Conservation (phyloP, 2,888 invertebrate species). For the Camptogramma bilineatum region DNA sequence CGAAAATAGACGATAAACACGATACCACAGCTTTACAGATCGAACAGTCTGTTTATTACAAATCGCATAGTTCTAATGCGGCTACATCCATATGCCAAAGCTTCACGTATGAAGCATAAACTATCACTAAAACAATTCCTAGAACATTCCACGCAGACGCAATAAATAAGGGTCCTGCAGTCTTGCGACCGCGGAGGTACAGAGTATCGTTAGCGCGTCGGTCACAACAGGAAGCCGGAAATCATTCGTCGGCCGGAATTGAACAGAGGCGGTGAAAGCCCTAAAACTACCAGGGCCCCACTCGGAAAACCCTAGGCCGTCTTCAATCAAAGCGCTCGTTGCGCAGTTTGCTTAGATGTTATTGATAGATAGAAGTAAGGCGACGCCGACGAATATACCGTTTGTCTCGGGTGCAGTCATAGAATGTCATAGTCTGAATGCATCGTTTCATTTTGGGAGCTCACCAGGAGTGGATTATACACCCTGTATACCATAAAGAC, state of each 20-base stretch:
- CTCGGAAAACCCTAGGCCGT: conserved; percentile 3
- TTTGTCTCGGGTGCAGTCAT: too few relatives aligned
- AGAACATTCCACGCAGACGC: conserved; percentile 48
- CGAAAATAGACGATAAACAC: too few relatives aligned
- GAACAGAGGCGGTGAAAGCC: conserved; percentile 67
- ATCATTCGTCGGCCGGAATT: conserved; percentile 75
- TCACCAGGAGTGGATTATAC: too few relatives aligned
- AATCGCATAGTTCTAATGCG: neutral
- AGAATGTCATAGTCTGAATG: too few relatives aligned
- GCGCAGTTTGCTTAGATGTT: too few relatives aligned
- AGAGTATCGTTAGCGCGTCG: conserved; percentile 66
- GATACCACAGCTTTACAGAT: too few relatives aligned
- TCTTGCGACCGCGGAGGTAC: conserved; percentile 54
- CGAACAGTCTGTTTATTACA: too few relatives aligned
- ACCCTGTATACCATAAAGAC: too few relatives aligned
- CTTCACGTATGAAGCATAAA: conserved; percentile 10
- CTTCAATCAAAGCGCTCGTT: neutral
- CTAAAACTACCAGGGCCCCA: conserved; percentile 55
- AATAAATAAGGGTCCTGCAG: conserved; percentile 63
- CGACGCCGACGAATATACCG: too few relatives aligned
- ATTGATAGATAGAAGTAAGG: too few relatives aligned
- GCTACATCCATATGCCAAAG: neutral
- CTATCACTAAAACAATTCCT: conserved; percentile 28
- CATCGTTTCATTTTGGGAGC: too few relatives aligned
- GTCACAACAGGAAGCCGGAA: conserved; percentile 71